Evolutionary conservation across 2,113 vertebrate genomes (phyloP).

Genomic region (Euleptes europaea): DNA sequence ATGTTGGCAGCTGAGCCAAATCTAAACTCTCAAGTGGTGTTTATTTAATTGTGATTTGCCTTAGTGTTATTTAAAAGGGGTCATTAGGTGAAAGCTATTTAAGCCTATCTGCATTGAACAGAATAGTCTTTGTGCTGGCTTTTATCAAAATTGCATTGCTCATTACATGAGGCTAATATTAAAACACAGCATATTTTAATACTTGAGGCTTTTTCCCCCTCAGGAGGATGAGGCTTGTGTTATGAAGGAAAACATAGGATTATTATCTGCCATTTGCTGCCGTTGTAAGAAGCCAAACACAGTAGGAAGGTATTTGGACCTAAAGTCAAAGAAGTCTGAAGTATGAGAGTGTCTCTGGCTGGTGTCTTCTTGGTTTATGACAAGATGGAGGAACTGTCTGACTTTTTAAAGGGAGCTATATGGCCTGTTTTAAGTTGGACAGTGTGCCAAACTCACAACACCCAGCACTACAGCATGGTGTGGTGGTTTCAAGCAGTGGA

Average conservation of each 20-base stretch:
- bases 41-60: constrained; percentile 72
- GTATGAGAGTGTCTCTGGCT: background rate
- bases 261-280: background rate
- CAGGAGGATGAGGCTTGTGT: background rate
- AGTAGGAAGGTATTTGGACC: background rate
- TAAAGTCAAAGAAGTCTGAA: background rate
- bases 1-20: constrained; percentile 46
- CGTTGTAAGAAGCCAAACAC: background rate
- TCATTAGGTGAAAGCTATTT: constrained; percentile 67
- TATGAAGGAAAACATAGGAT: background rate
- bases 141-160: constrained; percentile 40
- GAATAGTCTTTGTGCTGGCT: constrained; percentile 37
- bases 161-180: constrained; percentile 37
- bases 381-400: background rate
- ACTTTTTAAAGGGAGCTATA: background rate
- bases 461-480: too few relatives aligned
- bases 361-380: background rate
- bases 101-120: constrained; percentile 27
- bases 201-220: constrained; percentile 26
- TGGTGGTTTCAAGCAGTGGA: too few relatives aligned
- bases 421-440: background rate
- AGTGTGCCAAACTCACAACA: background rate
- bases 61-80: constrained; percentile 64
- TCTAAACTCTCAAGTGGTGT: constrained; percentile 63
- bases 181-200: constrained; percentile 43